Evolutionary conservation across 1,140 invertebrate species (phyloP).

Genomic region (Lasioglossum albipes): DNA sequence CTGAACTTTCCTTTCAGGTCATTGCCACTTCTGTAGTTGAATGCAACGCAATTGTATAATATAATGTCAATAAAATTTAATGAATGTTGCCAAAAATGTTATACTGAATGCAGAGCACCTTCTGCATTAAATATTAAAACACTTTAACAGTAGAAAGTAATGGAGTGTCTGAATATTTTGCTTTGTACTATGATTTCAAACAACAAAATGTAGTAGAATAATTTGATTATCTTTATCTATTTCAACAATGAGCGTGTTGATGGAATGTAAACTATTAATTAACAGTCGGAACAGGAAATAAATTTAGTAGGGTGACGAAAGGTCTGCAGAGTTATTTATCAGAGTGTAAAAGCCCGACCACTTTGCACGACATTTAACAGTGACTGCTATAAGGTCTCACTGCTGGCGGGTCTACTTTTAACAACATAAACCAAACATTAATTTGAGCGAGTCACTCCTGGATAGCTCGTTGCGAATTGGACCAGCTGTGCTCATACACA

Average conservation of each 20-base stretch:
- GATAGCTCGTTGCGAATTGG: constrained; percentile 47
- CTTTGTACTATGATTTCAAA: too few relatives aligned
- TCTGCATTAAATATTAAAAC: too few relatives aligned
- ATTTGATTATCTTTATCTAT: too few relatives aligned
- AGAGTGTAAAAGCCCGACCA: constrained; percentile 7
- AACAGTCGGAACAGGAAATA: not conserved
- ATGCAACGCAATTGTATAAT: too few relatives aligned
- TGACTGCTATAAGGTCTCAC: constrained; percentile 10
- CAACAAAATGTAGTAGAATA: too few relatives aligned
- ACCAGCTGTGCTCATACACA: constrained; percentile 50
- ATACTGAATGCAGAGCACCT: too few relatives aligned
- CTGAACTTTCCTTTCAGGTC: too few relatives aligned
- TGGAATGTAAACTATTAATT: not conserved
- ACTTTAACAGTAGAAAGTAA: too few relatives aligned
- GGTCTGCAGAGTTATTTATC: constrained; percentile 5
- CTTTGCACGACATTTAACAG: constrained; percentile 18
- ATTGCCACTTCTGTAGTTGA: too few relatives aligned
- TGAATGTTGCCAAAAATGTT: too few relatives aligned
- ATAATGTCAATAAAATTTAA: too few relatives aligned
- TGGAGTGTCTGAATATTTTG: too few relatives aligned
- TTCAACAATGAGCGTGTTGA: not conserved
- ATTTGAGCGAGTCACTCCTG: constrained; percentile 47
- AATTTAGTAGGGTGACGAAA: not conserved
- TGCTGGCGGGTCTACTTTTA: constrained; percentile 8
- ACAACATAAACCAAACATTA: constrained; percentile 41